Base-by-base conservation (phyloP, 2,113 vertebrate species). In the Chaetodon auriga region DNA sequence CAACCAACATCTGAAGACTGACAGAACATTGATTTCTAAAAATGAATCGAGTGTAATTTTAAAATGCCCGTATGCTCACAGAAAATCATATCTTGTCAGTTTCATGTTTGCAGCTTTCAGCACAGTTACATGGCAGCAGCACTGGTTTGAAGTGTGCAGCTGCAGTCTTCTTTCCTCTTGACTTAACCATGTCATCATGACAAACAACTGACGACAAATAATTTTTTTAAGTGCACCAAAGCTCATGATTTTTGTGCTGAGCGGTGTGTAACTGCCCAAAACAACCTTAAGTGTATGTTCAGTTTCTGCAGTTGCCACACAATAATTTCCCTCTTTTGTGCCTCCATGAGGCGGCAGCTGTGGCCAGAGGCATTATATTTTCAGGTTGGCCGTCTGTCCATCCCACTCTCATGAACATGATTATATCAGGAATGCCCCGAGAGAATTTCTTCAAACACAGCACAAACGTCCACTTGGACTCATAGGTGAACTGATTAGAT, bases 281-380 rank as follows among this genome's bases (percentile, higher is more conserved):
- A 64, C 64, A n/a, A 48, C 16, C 19, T 61, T 13, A 35, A 35
- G 2, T 66, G 23, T 63, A 21, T 63, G 51, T 51, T 60, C 11
- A 60, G 18, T 78, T 58, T 86, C 45, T 57, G 55, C 63, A 51
- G 43, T 82, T 61, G 43, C 15, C 3, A 71, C 60, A 69, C 14
- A 65, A 38, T 49, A 54, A 74, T 60, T 49, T 66, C 23, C 25
- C 11, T 53, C 38, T 73, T 55, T 61, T 74, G 30, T 30, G 30
- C 30, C 30, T 30, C 30, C 30, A 30, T 30, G 30, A 30, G 30
- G 2, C 30, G 30, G 30, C 30, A 30, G 30, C 30, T 30, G 30
- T 30, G 30, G 30, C 30, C 30, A 30, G 30, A 30, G 30, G 30
- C 30, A 30, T 30, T 30, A 2, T 30, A 30, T 30, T 30, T 30